A percentile compares a stretch with the other conserved stretches of the same genome.
These are phyloP conservation scores for Noctilio leporinus DNA, from an alignment of 2,113 vertebrate species.

Conservation along the genomic window DNA sequence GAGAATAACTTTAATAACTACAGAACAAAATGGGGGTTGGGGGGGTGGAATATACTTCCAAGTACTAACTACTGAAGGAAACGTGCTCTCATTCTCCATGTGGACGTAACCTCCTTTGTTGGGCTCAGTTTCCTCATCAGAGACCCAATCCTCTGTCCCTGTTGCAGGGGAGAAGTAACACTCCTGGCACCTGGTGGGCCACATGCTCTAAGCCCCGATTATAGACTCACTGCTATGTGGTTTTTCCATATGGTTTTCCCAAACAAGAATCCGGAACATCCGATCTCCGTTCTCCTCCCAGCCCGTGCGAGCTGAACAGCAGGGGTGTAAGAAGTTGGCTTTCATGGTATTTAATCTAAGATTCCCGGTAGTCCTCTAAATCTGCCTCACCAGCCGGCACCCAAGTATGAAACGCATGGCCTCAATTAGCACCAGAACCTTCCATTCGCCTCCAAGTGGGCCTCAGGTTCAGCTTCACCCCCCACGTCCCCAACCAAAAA, in stretches of 20 bases:
- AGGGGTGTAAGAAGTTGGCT: constrained; percentile 76
- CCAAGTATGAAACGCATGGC: constrained; percentile 68
- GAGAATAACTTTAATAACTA: background rate
- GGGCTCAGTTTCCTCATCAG: constrained; percentile 70
- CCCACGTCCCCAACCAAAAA: background rate
- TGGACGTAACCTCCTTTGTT: constrained; percentile 31
- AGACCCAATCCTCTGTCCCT: constrained; percentile 43
- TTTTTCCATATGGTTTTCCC: constrained; percentile 76
- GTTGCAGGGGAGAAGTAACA: constrained; percentile 35
- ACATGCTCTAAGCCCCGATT: constrained; percentile 69
- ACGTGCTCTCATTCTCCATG: background rate
- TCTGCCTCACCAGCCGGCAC: constrained; percentile 73
- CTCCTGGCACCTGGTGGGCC: constrained; percentile 63
- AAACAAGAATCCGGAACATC: constrained; percentile 75
- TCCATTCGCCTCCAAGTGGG: constrained; percentile 33
- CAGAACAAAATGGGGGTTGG: background rate
- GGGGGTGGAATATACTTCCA: background rate
- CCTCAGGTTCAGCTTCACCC: constrained; percentile 36
- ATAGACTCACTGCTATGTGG: constrained; percentile 71
- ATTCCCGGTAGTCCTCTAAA: constrained; percentile 74
- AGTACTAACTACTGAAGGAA: background rate
- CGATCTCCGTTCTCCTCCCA: constrained; percentile 68
- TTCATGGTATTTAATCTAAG: constrained; percentile 77
- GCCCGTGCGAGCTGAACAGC: constrained; percentile 66
- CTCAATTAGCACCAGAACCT: constrained; percentile 70